phyloP scores from a whole-genome alignment of 2,113 vertebrate genomes.

The Dasyornis broadbenti region DNA sequence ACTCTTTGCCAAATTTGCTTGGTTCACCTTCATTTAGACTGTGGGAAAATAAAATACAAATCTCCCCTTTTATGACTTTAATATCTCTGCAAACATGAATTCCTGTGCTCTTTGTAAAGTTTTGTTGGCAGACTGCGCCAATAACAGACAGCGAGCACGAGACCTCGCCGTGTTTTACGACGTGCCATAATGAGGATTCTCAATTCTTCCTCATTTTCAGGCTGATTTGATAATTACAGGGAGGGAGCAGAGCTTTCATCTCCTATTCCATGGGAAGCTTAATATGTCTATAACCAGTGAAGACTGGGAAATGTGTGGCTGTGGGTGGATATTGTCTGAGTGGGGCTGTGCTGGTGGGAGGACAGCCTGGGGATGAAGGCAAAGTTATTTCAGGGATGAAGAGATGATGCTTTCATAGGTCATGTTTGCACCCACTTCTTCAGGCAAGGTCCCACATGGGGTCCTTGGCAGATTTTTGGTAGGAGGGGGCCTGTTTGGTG shows the following conservation, averaged over 20 bases:
- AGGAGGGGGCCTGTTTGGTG: neutral
- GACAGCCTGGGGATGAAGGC: neutral
- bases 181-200: conserved; percentile 55
- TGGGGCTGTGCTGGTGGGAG: neutral
- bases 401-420: neutral
- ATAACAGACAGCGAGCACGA: neutral
- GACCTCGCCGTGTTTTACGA: conserved; percentile 44
- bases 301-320: neutral
- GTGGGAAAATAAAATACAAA: conserved; percentile 73
- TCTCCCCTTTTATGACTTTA: conserved; percentile 64
- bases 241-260: conserved; percentile 26
- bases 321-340: fast-evolving
- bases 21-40: conserved; percentile 74
- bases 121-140: conserved; percentile 16
- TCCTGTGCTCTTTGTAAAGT: conserved; percentile 38
- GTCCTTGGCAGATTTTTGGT: neutral
- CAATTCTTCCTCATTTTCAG: conserved; percentile 49
- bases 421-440: neutral
- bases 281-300: neutral
- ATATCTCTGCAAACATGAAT: conserved; percentile 53
- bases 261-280: neutral
- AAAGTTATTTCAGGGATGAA: neutral
- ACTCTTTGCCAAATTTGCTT: conserved; percentile 70
- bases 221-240: conserved; percentile 64
- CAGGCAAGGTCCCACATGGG: neutral